Conservation (phyloP, 2,113 vertebrate species). For the Lophura nycthemera region DNA sequence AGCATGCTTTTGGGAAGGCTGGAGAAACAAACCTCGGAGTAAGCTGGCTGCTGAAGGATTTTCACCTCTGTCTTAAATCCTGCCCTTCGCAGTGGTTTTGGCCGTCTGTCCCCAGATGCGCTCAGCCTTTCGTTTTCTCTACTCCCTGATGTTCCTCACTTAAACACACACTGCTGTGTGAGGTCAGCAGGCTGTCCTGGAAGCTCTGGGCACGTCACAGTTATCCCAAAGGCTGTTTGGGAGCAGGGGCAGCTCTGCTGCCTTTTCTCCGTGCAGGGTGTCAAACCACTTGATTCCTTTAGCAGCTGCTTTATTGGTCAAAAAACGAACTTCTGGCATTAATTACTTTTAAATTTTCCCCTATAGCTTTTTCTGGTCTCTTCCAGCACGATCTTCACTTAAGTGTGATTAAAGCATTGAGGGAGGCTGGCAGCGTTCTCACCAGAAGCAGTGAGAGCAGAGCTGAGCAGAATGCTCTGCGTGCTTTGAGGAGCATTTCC, state of each 20-base stretch:
- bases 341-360: background rate
- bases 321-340: background rate
- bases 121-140: background rate
- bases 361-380: background rate
- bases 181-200: background rate
- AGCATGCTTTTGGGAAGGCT: background rate
- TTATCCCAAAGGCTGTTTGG: background rate
- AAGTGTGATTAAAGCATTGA: background rate
- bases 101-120: background rate
- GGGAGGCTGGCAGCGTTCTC: background rate
- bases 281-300: background rate
- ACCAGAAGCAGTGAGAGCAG: background rate
- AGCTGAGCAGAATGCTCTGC: background rate
- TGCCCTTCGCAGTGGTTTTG: accelerated
- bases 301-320: background rate
- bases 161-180: background rate
- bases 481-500: background rate
- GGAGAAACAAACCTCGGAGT: background rate
- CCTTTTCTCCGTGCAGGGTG: background rate
- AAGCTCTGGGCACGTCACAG: background rate
- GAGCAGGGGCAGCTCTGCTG: accelerated
- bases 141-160: background rate
- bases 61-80: background rate
- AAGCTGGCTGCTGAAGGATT: background rate
- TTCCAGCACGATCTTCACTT: background rate